phyloP scores from a whole-genome alignment of 2,888 invertebrate genomes.

The Amiota communis region DNA sequence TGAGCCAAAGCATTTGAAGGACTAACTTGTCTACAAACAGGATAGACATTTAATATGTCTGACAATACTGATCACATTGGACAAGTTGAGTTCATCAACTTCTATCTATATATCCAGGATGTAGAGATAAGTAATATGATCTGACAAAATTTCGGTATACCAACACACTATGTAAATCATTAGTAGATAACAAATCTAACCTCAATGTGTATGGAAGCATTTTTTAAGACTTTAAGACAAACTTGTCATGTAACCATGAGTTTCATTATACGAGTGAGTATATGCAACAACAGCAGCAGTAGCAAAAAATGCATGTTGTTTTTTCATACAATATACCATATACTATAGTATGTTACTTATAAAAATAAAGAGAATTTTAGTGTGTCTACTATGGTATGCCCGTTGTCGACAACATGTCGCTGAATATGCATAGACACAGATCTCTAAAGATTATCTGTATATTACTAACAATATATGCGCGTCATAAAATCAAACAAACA shows the following conservation, averaged over 20 bases:
- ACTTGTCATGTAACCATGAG: constrained; percentile 20
- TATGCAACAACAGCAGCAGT: background rate
- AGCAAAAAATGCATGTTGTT: constrained; percentile 4
- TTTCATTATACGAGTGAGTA: background rate
- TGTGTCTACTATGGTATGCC: too few relatives aligned
- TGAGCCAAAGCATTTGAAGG: too few relatives aligned
- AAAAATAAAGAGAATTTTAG: too few relatives aligned
- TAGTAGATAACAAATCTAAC: constrained; percentile 2
- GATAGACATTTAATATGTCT: too few relatives aligned
- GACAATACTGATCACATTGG: too few relatives aligned
- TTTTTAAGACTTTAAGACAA: too few relatives aligned
- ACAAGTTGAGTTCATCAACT: too few relatives aligned
- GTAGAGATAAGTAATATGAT: too few relatives aligned
- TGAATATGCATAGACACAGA: constrained; percentile 18
- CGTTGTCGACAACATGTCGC: background rate
- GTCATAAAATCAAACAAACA: constrained; percentile 17
- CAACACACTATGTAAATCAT: too few relatives aligned
- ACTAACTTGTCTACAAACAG: too few relatives aligned
- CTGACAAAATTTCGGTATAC: too few relatives aligned
- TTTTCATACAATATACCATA: background rate
- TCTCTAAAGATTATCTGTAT: background rate
- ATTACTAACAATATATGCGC: background rate
- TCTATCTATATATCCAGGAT: too few relatives aligned
- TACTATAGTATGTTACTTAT: background rate
- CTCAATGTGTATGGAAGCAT: constrained; percentile 1